Evolutionary conservation across 2,888 invertebrate genomes (phyloP).

Genomic region (Parapristionchus giblindavisi): DNA sequence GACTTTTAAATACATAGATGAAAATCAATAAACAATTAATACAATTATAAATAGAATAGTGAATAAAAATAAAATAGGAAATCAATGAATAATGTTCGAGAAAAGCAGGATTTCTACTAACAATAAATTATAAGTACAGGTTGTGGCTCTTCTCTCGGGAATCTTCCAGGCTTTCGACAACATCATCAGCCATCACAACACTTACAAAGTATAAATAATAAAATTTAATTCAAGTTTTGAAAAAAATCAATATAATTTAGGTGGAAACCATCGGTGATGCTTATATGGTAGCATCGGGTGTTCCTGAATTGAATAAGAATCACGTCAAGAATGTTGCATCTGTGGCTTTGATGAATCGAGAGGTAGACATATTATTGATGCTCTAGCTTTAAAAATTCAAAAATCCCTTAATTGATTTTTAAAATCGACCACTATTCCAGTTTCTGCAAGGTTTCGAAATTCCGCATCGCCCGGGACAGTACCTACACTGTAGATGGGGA

Average conservation of each 20-base stretch:
- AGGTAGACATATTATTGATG: conserved; percentile 44
- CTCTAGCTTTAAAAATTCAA: neutral
- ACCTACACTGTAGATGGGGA: conserved; percentile 67
- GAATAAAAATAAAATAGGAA: too few species aligned
- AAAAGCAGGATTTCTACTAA: too few species aligned
- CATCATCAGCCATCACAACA: conserved; percentile 61
- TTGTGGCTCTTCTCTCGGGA: conserved; percentile 63
- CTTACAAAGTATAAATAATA: conserved; percentile 59
- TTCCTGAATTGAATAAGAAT: conserved; percentile 56
- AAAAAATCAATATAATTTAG: conserved; percentile 32
- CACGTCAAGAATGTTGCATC: conserved; percentile 64
- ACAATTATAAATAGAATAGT: too few species aligned
- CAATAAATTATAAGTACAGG: too few species aligned
- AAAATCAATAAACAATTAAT: too few species aligned
- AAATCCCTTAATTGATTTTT: neutral
- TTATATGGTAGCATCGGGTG: conserved; percentile 67
- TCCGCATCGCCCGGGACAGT: conserved; percentile 63
- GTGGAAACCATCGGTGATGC: conserved; percentile 68
- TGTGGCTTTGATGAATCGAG: conserved; percentile 63
- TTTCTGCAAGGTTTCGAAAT: conserved; percentile 63
- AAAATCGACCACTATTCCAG: conserved; percentile 41
- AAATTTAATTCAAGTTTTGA: too few species aligned
- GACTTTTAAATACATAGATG: too few species aligned
- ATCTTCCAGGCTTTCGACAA: conserved; percentile 64
- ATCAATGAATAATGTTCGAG: too few species aligned